Evolutionary conservation across 2,113 vertebrate species (phyloP).

Genomic region (Halichoeres trimaculatus): DNA sequence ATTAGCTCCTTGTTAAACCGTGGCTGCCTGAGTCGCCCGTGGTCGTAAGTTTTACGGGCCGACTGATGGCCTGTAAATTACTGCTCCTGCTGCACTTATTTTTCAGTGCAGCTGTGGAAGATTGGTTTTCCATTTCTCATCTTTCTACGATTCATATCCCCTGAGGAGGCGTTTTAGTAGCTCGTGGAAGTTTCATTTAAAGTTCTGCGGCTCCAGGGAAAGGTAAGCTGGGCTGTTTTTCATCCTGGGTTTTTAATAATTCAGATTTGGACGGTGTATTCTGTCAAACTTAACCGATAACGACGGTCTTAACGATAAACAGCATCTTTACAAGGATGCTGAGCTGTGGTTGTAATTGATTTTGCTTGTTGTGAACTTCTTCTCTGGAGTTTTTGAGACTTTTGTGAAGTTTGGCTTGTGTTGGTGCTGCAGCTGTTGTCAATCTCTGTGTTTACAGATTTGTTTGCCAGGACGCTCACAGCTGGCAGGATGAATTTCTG

Average conservation of each 20-base stretch:
- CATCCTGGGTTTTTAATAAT: neutral
- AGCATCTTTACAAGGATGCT: neutral
- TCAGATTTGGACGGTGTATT: neutral
- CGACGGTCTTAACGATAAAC: too few relatives aligned
- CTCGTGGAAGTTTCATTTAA: slow-evolving; percentile 41
- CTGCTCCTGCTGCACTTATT: slow-evolving; percentile 55
- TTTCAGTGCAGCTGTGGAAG: slow-evolving; percentile 56
- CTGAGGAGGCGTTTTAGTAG: slow-evolving; percentile 38
- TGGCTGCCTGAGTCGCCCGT: slow-evolving; percentile 41
- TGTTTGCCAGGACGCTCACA: slow-evolving; percentile 17
- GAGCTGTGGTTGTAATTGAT: neutral
- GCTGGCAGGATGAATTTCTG: slow-evolving; percentile 1
- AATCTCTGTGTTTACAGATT: neutral
- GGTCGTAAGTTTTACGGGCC: slow-evolving; percentile 57
- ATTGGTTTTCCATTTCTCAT: slow-evolving; percentile 68
- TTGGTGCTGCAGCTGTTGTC: slow-evolving; percentile 13
- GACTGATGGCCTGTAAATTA: slow-evolving; percentile 59
- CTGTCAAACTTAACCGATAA: neutral
- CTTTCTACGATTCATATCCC: slow-evolving; percentile 58
- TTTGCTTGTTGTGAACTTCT: slow-evolving; percentile 3
- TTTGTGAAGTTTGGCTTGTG: neutral
- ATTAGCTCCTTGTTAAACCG: slow-evolving; percentile 54
- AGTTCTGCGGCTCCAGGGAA: slow-evolving; percentile 42
- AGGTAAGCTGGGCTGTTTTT: slow-evolving; percentile 9
- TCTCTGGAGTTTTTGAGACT: neutral